These are phyloP conservation scores for Tenebrosternarchus preto DNA, from an alignment of 2,113 vertebrate genomes.

Conservation along the genomic window DNA sequence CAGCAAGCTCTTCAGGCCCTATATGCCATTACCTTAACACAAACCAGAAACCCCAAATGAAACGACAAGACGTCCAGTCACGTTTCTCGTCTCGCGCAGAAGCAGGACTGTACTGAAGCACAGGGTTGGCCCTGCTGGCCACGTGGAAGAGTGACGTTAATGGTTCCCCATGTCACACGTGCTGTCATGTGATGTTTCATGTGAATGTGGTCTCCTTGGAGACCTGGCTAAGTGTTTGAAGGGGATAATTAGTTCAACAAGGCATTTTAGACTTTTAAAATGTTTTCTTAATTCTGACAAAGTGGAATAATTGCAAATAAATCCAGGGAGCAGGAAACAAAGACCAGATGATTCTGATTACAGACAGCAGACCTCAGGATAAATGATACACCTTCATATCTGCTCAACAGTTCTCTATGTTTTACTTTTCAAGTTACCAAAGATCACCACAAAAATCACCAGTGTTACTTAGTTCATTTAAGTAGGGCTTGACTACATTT, in stretches of 20 bases:
- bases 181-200: constrained; percentile 1
- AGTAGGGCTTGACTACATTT: neutral
- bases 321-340: neutral
- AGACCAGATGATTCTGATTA: too few relatives aligned
- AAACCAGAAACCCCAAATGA: neutral
- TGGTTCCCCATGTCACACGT: neutral
- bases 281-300: constrained; percentile 38
- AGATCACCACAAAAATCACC: neutral
- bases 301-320: constrained; percentile 49
- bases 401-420: neutral
- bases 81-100: neutral
- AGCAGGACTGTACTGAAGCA: neutral
- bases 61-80: neutral
- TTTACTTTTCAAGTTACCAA: neutral
- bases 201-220: neutral
- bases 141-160: neutral
- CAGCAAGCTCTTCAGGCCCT: neutral
- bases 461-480: neutral
- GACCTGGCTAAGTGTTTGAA: neutral
- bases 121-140: neutral
- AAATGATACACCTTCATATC: too few relatives aligned
- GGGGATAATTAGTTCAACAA: neutral
- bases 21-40: neutral
- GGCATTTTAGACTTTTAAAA: too few relatives aligned
- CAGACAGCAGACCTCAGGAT: too few relatives aligned